Base-by-base conservation (phyloP, 2,113 vertebrate genomes). In the Mobula birostris region DNA sequence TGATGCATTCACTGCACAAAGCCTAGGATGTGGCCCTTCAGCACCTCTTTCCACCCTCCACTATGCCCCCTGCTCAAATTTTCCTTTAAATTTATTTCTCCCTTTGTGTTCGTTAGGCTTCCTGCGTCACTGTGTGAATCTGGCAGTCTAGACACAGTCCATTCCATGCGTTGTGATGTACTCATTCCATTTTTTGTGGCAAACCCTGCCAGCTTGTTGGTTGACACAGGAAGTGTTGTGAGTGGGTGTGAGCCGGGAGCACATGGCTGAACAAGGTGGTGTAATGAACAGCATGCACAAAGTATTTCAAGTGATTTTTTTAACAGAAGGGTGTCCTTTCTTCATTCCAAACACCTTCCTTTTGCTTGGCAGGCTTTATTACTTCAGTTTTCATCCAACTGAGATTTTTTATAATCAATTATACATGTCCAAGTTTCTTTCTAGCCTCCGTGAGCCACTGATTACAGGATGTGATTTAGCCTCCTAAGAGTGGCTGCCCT, bases 211-310 rank as follows among this genome's bases (percentile, higher is more conserved):
- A 68, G 85, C 61, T 66, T 19, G 29, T 29, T 90, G 61, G 29
- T 90, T 90, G 85, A 90, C 85, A 90, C 85, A 90, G 61, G 61
- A 90, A 66, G 61, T 90, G 85, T 90, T 15, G 85, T 5, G 85
- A 90, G 29, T 29, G 61, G 61, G 61, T 90, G 85, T 90, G 61
- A 90, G 85, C 61, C 66, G 0, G 85, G 61, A 90, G 58, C 61
- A 90, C 85, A 68, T 66, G 85, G 85, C 61, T 90, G 61, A 90
- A 61, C 29, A 66, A 90, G 61, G 29, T 90, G 85, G 61, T 90
- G 85, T 19, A 90, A 66, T n/a, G 61, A 90, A 90, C 85, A 90
- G 85, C 85, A 66, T 6, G 6, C 29, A 19, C 61, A 32, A 66
- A 32, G 63, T 90, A 90, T 68, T 90, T 90, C 17, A 12, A 68